Percentiles rank a stretch among this genome's conserved stretches.
Conservation (phyloP, 1,140 invertebrate species). For the Matsumurasca onukii region DNA sequence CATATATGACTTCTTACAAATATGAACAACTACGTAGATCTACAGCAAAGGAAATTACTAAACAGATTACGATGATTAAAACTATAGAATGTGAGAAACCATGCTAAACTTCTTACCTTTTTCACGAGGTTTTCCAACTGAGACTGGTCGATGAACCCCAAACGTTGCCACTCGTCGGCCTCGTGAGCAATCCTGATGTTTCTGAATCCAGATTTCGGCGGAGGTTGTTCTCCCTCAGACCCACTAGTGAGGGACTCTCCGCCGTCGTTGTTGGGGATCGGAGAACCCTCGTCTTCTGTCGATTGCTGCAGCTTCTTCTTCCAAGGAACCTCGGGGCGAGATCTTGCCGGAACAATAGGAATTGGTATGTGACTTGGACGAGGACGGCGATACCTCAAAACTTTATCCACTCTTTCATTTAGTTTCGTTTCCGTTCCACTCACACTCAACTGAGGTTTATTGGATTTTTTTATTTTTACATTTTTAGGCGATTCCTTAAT, state of each 20-base stretch:
- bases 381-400: constrained; percentile 12
- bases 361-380: constrained; percentile 41
- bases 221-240: constrained; percentile 39
- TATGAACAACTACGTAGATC: too few relatives aligned
- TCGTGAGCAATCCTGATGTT: neutral
- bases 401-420: constrained; percentile 9
- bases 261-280: constrained; percentile 38
- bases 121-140: constrained; percentile 22
- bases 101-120: constrained; percentile 27
- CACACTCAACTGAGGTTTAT: constrained; percentile 8
- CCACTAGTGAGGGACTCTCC: constrained; percentile 43
- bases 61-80: too few relatives aligned
- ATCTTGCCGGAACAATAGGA: constrained; percentile 39
- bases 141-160: constrained; percentile 28
- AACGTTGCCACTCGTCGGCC: constrained; percentile 26
- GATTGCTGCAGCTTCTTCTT: neutral
- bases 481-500: constrained; percentile 12
- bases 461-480: constrained; percentile 10
- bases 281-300: constrained; percentile 20
- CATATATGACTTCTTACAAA: too few relatives aligned
- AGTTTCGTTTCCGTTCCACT: constrained; percentile 3
- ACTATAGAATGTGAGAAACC: too few relatives aligned
- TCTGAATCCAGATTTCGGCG: neutral
- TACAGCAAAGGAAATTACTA: too few relatives aligned
- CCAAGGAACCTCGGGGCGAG: constrained; percentile 35